A percentile compares a stretch with the other conserved stretches of the same genome.
phyloP scores from a whole-genome alignment of 2,888 invertebrate species.

The Drosophila cyrtoloma region DNA sequence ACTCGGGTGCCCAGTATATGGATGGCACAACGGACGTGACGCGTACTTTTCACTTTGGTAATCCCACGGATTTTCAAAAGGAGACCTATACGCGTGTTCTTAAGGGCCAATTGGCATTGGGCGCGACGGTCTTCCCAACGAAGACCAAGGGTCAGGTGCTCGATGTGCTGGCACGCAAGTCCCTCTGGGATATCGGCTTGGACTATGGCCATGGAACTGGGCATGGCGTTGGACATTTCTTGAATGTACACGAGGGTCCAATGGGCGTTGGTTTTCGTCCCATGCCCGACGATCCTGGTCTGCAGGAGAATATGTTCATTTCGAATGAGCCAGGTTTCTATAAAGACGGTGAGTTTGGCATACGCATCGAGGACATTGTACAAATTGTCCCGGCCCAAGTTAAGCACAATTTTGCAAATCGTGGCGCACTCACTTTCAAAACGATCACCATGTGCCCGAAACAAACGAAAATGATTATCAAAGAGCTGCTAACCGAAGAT shows the following conservation, averaged over 20 bases:
- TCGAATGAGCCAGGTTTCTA: conserved; percentile 95
- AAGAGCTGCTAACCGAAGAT: conserved; percentile 90
- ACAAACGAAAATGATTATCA: conserved; percentile 92
- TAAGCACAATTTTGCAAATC: conserved; percentile 88
- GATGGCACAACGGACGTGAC: conserved; percentile 98
- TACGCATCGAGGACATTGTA: conserved; percentile 94
- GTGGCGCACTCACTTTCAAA: conserved; percentile 93
- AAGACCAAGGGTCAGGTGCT: conserved; percentile 86
- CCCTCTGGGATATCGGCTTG: conserved; percentile 93
- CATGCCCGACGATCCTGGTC: conserved; percentile 88
- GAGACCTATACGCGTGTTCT: conserved; percentile 94
- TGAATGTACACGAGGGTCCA: conserved; percentile 96
- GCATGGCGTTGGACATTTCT: conserved; percentile 95
- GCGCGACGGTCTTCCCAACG: conserved; percentile 90
- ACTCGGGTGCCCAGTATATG: conserved; percentile 94
- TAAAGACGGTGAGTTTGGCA: conserved; percentile 93
- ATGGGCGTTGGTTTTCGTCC: conserved; percentile 89
- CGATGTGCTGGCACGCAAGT: conserved; percentile 91
- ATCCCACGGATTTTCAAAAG: conserved; percentile 90
- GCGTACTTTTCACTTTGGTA: conserved; percentile 93
- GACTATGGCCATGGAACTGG: conserved; percentile 97
- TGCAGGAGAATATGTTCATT: conserved; percentile 90
- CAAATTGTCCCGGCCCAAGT: conserved; percentile 88
- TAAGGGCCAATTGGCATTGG: conserved; percentile 93
- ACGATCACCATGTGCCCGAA: conserved; percentile 96